phyloP scores from a whole-genome alignment of 2,113 vertebrate genomes.

The Casuarius casuarius region DNA sequence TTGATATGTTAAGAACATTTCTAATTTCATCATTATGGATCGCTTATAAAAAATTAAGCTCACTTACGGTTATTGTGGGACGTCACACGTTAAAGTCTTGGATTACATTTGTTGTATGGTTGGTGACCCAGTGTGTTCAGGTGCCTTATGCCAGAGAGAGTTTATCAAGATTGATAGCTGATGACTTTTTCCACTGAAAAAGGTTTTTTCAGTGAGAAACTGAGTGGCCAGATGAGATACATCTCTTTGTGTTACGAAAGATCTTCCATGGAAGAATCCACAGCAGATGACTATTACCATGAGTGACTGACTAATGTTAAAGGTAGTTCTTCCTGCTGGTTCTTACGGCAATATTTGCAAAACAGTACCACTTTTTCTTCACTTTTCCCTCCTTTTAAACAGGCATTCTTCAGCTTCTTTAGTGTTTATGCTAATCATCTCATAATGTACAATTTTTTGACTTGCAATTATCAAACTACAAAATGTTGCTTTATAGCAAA shows the following conservation, averaged over 20 bases:
- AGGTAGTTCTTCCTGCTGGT: neutral
- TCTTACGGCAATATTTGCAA: conserved; percentile 42
- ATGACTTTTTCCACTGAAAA: neutral
- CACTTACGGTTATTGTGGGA: neutral
- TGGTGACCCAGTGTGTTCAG: neutral
- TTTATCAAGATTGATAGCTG: neutral
- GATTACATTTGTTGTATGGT: too few species aligned
- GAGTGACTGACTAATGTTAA: neutral
- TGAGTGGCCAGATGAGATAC: neutral
- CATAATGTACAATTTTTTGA: conserved; percentile 72
- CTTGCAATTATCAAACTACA: conserved; percentile 76
- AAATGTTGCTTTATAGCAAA: conserved; percentile 72
- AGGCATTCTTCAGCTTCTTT: conserved; percentile 70
- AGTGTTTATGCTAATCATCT: conserved; percentile 77
- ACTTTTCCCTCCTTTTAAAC: conserved; percentile 33
- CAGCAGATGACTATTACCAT: neutral
- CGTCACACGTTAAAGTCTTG: neutral
- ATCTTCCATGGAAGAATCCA: neutral
- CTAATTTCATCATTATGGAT: neutral
- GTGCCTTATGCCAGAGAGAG: neutral
- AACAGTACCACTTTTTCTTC: conserved; percentile 4
- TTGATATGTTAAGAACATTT: neutral
- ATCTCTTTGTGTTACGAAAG: neutral
- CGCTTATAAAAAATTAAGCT: neutral
- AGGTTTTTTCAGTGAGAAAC: neutral